Conservation (phyloP, 2,888 invertebrate species). For the Eristalinus sepulchralis region DNA sequence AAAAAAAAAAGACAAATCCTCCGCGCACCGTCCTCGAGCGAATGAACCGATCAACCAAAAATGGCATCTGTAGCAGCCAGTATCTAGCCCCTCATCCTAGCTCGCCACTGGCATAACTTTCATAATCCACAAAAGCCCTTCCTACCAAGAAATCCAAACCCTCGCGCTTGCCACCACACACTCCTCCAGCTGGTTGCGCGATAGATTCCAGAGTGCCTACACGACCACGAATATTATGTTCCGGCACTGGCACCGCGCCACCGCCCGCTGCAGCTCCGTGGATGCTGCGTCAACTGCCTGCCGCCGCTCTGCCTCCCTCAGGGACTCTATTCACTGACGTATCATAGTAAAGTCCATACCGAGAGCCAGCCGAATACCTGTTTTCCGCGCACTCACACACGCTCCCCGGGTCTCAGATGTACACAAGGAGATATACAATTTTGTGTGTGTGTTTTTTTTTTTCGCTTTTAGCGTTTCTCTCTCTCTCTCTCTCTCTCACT, state of each 20-base stretch:
- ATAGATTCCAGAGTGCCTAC: constrained; percentile 18
- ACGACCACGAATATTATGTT: neutral
- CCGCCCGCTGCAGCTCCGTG: neutral
- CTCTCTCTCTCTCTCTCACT: constrained; percentile 46
- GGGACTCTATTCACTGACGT: constrained; percentile 47
- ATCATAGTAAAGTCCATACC: constrained; percentile 41
- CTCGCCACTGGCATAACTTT: neutral
- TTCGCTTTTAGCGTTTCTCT: constrained; percentile 53
- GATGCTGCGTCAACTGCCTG: constrained; percentile 43
- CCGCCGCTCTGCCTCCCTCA: neutral
- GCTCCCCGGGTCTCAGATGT: neutral
- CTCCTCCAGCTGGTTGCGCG: neutral
- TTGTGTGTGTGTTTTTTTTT: constrained; percentile 18
- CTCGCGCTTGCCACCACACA: neutral
- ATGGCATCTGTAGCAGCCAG: neutral
- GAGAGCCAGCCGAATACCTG: constrained; percentile 63
- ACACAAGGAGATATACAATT: constrained; percentile 46
- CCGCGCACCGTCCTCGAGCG: neutral
- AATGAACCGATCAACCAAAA: neutral
- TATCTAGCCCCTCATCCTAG: neutral
- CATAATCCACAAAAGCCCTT: neutral
- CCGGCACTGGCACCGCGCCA: neutral
- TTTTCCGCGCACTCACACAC: constrained; percentile 45
- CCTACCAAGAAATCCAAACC: neutral
- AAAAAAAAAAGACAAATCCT: neutral